These are phyloP conservation scores for Lutraria rhynchaena DNA, from an alignment of 1,140 invertebrate genomes.

Conservation along the genomic window DNA sequence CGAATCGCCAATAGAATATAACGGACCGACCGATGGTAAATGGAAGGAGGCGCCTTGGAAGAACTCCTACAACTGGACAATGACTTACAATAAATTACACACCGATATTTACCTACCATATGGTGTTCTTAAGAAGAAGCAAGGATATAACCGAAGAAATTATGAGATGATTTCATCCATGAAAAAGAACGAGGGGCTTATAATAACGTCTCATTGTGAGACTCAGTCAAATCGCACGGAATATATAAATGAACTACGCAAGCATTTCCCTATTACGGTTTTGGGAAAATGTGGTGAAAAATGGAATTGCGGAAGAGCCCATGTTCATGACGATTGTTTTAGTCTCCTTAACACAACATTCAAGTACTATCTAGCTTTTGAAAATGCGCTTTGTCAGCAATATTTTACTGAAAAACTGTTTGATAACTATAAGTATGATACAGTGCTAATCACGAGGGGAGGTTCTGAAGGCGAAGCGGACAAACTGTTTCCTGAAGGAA, in stretches of 20 bases:
- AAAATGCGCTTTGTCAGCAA: constrained; percentile 35
- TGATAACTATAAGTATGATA: constrained; percentile 26
- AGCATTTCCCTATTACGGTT: neutral
- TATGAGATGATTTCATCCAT: neutral
- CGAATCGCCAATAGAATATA: neutral
- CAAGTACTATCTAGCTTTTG: constrained; percentile 37
- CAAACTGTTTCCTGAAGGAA: neutral
- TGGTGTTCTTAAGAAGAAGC: neutral
- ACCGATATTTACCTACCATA: constrained; percentile 12
- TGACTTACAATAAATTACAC: neutral
- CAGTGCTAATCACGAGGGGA: constrained; percentile 12
- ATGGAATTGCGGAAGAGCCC: constrained; percentile 3
- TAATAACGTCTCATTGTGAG: constrained; percentile 4
- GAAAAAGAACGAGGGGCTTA: neutral
- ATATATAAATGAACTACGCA: neutral
- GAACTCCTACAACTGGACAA: neutral
- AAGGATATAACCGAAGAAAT: neutral
- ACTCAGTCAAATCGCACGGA: neutral
- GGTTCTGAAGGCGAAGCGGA: neutral
- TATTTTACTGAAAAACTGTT: constrained; percentile 51
- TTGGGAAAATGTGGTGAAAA: neutral
- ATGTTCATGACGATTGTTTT: constrained; percentile 4
- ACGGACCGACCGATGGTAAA: neutral
- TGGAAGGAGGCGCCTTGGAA: neutral
- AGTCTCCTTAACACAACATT: neutral